phyloP scores from a whole-genome alignment of 2,888 invertebrate genomes.

The Meghimatium bilineatum region DNA sequence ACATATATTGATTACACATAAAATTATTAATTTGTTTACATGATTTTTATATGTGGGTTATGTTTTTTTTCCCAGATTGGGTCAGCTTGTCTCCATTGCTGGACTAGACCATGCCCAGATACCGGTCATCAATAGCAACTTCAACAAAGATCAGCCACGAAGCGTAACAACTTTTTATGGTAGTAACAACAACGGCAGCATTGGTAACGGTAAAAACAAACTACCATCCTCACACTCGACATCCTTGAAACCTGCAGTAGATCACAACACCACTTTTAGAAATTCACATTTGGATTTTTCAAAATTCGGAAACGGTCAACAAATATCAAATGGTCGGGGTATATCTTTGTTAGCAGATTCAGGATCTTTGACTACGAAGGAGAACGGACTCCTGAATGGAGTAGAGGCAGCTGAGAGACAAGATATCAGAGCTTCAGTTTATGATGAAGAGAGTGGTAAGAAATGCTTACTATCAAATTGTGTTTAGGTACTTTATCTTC shows the following conservation, averaged over 20 bases:
- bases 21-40: background rate
- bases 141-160: background rate
- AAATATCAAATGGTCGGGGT: background rate
- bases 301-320: background rate
- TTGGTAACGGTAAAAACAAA: conserved; percentile 4
- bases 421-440: background rate
- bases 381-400: background rate
- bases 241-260: background rate
- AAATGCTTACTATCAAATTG: no score
- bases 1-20: background rate
- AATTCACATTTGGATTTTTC: conserved; percentile 10
- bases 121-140: conserved; percentile 52
- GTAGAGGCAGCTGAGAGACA: background rate
- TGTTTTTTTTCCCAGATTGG: conserved; percentile 66
- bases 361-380: background rate
- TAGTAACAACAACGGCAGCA: conserved; percentile 10
- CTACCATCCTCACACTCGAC: background rate
- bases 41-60: background rate
- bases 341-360: background rate
- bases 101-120: conserved; percentile 69
- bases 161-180: background rate
- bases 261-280: background rate
- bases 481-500: no score
- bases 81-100: conserved; percentile 74
- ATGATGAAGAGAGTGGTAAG: conserved; percentile 36